Base-by-base conservation (phyloP, 1,140 invertebrate genomes). In the Hesperophylax magnus region DNA sequence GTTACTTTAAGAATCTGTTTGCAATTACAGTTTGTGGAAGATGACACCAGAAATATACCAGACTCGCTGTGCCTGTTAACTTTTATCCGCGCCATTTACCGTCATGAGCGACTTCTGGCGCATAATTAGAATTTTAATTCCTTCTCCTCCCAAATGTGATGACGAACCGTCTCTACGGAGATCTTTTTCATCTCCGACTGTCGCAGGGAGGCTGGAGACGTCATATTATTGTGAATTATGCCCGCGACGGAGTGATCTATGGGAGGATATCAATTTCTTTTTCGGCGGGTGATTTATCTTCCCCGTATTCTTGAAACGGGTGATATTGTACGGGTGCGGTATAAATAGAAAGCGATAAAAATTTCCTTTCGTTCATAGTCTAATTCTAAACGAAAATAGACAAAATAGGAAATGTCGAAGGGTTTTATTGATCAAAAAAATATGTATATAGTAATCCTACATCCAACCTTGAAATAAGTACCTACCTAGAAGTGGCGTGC, bases 191-290 rank as follows among this genome's bases (percentile, higher is more conserved):
- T 65, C 61, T 65, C 34, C 34, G 52, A 7, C 20, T 31, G 72
- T 31, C 72, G 22, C 22, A 15, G 63, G 61, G 63, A 27, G 72
- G 17, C 53, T 24, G 39, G 75, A 54, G 47, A 34, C 72, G 82
- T 83, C 82, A 81, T 81, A 81, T 83, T 83, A 83, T 79, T 67
- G 63, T 83, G 79, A 83, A 83, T 77, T 83, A 83, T 83, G 76
- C 31, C 56, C 56, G 71, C 27, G 22, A 20, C 18, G n/a, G 56
- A 60, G 34, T 78, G 80, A 81, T 81, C 22, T 71, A 78, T 74
- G 61, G 76, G 39, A 18, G 18, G 14, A 67, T 81, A 81, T 81
- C 80, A 77, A 81, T 81, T 81, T 77, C 80, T 71, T 72, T 71
- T 77, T 72, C 63, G 34, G 34, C 24, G 54, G 20, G 53, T 39